Evolutionary conservation across 2,797 vertebrate genomes (phyloP).

Genomic region (Anabacerthia variegaticeps): DNA sequence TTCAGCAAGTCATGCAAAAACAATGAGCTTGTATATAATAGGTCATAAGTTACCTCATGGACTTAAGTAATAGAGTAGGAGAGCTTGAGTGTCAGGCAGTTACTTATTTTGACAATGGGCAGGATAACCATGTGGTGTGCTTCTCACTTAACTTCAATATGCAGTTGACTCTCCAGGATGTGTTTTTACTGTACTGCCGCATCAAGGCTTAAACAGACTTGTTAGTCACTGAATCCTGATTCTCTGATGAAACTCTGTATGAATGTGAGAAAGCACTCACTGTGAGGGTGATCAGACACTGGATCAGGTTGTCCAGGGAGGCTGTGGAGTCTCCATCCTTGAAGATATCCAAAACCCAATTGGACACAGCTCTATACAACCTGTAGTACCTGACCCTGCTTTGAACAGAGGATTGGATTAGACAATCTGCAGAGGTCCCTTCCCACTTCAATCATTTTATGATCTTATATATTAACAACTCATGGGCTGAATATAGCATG

Average conservation of each 20-base stretch:
- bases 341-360: background rate
- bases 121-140: background rate
- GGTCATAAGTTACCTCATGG: background rate
- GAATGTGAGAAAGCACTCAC: background rate
- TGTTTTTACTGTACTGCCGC: background rate
- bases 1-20: background rate
- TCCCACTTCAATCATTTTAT: background rate
- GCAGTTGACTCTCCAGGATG: background rate
- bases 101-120: background rate
- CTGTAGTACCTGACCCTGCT: background rate
- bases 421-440: background rate
- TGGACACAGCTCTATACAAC: background rate
- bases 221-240: background rate
- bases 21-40: background rate
- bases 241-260: background rate
- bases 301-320: background rate
- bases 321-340: background rate
- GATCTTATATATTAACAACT: background rate
- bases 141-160: background rate
- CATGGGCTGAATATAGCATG: background rate
- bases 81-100: background rate
- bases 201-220: background rate
- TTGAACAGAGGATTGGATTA: background rate
- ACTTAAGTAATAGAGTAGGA: background rate
- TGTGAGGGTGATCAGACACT: background rate